phyloP scores from a whole-genome alignment of 2,888 invertebrate genomes.

The Tetropium fuscum region DNA sequence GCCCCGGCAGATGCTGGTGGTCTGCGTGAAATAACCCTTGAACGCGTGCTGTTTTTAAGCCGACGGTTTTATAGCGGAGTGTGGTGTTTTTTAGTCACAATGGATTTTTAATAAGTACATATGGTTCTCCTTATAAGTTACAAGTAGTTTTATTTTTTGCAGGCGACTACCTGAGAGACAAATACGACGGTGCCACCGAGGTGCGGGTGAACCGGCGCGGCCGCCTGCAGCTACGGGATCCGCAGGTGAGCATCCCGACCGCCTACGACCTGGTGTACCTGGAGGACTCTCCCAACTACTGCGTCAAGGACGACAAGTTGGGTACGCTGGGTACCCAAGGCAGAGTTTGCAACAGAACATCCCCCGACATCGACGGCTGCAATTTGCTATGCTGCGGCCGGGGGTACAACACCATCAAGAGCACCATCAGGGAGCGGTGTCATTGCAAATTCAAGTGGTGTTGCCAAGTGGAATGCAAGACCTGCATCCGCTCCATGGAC shows the following conservation, averaged over 20 bases:
- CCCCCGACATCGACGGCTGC: conserved; percentile 83
- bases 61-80: too few species aligned
- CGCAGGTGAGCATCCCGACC: conserved; percentile 85
- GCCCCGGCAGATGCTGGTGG: too few species aligned
- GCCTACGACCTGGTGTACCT: conserved; percentile 90
- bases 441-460: conserved; percentile 98
- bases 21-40: too few species aligned
- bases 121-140: too few species aligned
- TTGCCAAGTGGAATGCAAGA: conserved; percentile 92
- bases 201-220: conserved; percentile 90
- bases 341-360: conserved; percentile 82
- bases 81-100: too few species aligned
- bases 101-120: too few species aligned
- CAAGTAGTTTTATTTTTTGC: conserved; percentile 43
- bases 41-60: too few species aligned
- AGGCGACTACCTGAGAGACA: conserved; percentile 91
- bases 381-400: conserved; percentile 92
- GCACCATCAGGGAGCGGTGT: conserved; percentile 83
- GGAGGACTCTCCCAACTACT: conserved; percentile 89
- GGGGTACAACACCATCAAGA: conserved; percentile 89
- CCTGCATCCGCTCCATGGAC: conserved; percentile 82
- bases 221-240: conserved; percentile 83
- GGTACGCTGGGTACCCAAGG: conserved; percentile 87
- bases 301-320: conserved; percentile 79
- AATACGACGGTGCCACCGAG: conserved; percentile 94